A percentile compares a stretch with the other conserved stretches of the same genome.
These are phyloP conservation scores for Tachina lurida DNA, from an alignment of 2,888 invertebrate genomes.

Conservation along the genomic window DNA sequence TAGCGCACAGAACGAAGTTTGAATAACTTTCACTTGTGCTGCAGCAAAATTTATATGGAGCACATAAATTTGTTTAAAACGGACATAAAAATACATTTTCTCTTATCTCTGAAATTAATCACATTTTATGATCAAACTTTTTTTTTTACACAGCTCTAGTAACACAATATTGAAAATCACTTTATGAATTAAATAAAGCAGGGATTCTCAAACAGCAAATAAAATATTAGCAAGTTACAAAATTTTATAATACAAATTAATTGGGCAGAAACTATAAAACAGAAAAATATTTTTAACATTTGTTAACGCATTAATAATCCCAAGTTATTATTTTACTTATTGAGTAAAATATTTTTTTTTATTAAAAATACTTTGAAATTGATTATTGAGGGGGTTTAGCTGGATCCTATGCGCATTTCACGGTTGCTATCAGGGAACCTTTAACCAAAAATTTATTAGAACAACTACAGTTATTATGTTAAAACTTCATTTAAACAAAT, in stretches of 20 bases:
- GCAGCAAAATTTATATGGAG: constrained; percentile 33
- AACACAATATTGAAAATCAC: constrained; percentile 56
- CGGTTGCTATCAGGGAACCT: too few species aligned
- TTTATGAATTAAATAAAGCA: constrained; percentile 42
- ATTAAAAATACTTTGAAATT: too few species aligned
- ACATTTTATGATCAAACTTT: constrained; percentile 58
- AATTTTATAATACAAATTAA: not conserved
- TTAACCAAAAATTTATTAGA: too few species aligned
- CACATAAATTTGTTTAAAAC: constrained; percentile 32
- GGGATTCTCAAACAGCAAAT: constrained; percentile 3
- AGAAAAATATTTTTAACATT: too few species aligned
- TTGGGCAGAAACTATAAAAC: too few species aligned
- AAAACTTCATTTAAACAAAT: too few species aligned
- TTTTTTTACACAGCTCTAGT: constrained; percentile 28
- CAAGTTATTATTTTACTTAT: too few species aligned
- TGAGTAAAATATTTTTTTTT: too few species aligned
- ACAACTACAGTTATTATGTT: too few species aligned
- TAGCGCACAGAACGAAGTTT: not conserved
- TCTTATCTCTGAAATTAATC: constrained; percentile 50
- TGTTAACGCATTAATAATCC: too few species aligned
- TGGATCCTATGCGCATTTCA: too few species aligned
- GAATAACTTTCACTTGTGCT: constrained; percentile 22
- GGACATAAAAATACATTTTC: not conserved
- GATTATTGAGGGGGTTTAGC: too few species aligned
- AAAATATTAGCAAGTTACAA: not conserved